phyloP scores from a whole-genome alignment of 92 coral and sea anemone genomes.

The Anthopleura xanthogrammica region DNA sequence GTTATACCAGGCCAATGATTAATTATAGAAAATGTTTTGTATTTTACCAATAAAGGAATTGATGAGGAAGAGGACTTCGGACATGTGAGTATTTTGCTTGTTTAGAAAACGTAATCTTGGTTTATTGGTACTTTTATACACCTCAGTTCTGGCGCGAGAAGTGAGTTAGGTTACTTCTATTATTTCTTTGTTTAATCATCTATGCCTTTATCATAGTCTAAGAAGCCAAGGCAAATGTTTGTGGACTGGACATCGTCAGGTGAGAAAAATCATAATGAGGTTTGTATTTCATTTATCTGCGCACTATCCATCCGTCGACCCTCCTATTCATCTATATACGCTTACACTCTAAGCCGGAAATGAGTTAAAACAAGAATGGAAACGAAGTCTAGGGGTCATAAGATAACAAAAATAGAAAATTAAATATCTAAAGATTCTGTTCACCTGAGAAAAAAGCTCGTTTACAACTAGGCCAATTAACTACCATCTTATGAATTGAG shows the following conservation, averaged over 20 bases:
- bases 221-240: conserved; percentile 18
- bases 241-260: conserved; percentile 41
- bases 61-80: conserved; percentile 19
- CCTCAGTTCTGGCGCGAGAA: not conserved
- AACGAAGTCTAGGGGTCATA: no score
- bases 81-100: conserved; percentile 19
- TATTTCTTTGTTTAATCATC: not conserved
- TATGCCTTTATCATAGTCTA: not conserved
- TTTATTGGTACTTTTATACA: not conserved
- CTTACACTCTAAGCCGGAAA: no score
- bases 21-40: no score
- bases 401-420: no score
- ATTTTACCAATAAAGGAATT: conserved; percentile 9
- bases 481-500: no score
- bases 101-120: not conserved
- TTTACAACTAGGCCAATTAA: no score
- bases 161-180: not conserved
- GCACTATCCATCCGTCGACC: no score
- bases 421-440: no score
- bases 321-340: no score
- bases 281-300: not conserved
- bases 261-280: not conserved
- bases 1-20: not conserved
- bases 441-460: no score
- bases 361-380: no score